These are phyloP conservation scores for Electrophaes corylata DNA, from an alignment of 2,888 invertebrate genomes.

Conservation along the genomic window DNA sequence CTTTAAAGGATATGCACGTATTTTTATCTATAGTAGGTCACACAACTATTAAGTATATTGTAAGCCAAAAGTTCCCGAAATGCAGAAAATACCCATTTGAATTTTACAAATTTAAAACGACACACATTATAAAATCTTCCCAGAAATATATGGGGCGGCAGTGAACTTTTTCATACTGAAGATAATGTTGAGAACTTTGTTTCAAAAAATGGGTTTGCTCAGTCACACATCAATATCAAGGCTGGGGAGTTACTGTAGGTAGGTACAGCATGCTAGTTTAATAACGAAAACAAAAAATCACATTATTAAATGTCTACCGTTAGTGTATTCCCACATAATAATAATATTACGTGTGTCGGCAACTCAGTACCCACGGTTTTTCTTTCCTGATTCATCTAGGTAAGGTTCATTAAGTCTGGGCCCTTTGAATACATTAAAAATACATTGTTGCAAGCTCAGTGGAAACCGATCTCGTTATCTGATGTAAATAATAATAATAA, in stretches of 20 bases:
- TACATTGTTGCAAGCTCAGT: conserved; percentile 23
- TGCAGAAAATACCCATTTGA: background rate
- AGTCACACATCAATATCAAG: background rate
- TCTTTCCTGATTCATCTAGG: conserved; percentile 32
- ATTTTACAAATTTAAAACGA: background rate
- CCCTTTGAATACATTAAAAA: conserved; percentile 29
- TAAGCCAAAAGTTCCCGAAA: background rate
- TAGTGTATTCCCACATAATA: conserved; percentile 26
- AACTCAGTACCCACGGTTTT: conserved; percentile 36
- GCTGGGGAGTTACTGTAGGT: background rate
- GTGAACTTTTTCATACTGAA: too few relatives aligned
- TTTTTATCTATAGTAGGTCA: too few relatives aligned
- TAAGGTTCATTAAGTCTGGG: conserved; percentile 35
- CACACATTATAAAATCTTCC: too few relatives aligned
- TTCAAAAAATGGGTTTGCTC: background rate
- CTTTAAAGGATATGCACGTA: too few relatives aligned
- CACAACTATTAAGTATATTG: too few relatives aligned
- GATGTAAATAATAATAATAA: background rate
- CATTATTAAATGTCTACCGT: conserved; percentile 14
- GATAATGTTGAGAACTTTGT: too few relatives aligned
- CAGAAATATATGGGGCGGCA: too few relatives aligned
- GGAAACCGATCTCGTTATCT: conserved; percentile 6
- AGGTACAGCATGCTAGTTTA: background rate
- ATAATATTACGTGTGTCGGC: conserved; percentile 22
- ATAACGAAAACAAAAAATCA: background rate